phyloP scores from a whole-genome alignment of 2,113 vertebrate genomes.

The Daboia siamensis region DNA sequence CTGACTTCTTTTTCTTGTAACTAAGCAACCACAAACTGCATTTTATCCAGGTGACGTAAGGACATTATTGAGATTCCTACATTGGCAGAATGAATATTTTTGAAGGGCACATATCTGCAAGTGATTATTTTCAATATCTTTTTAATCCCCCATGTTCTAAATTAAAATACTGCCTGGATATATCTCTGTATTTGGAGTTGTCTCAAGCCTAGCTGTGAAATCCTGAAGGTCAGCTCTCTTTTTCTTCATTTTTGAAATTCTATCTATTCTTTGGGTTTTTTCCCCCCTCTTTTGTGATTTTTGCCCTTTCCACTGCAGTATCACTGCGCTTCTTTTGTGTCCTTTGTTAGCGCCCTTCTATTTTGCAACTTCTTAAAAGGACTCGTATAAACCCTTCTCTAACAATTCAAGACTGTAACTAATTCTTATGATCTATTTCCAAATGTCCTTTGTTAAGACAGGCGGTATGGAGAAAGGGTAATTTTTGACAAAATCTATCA shows the following conservation, averaged over 20 bases:
- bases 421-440: not conserved
- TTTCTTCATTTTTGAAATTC: constrained; percentile 9
- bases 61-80: constrained; percentile 27
- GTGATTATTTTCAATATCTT: constrained; percentile 22
- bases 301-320: constrained; percentile 26
- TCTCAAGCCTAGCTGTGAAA: not conserved
- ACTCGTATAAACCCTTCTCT: not conserved
- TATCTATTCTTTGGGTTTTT: not conserved
- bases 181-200: constrained; percentile 11
- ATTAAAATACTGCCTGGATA: constrained; percentile 11
- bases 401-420: not conserved
- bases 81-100: constrained; percentile 29
- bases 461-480: not conserved
- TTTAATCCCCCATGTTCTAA: constrained; percentile 20
- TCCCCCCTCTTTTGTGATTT: not conserved
- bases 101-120: constrained; percentile 15
- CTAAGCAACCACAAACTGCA: constrained; percentile 48
- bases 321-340: not conserved
- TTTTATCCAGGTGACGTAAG: not conserved
- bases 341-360: constrained; percentile 10
- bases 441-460: not conserved
- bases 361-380: not conserved
- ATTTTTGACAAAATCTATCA: not conserved
- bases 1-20: constrained; percentile 41
- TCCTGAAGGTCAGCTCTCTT: constrained; percentile 6